These are phyloP conservation scores for Apamea epomidion DNA, from an alignment of 2,888 invertebrate genomes.

Conservation along the genomic window DNA sequence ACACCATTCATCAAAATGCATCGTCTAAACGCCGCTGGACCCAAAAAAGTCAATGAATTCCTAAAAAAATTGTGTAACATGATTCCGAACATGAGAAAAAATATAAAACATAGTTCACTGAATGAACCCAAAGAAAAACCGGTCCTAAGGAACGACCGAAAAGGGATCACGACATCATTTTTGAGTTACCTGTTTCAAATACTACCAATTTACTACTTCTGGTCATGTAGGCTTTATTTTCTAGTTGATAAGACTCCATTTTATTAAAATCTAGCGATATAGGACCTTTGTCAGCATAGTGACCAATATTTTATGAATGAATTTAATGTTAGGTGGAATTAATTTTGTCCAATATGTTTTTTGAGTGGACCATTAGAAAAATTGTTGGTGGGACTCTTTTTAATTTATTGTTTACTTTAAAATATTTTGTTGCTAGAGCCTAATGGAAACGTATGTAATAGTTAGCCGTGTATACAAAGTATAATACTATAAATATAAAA, in stretches of 20 bases:
- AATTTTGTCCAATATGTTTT: conserved; percentile 29
- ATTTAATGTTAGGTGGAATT: conserved; percentile 37
- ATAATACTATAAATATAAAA: too few relatives aligned
- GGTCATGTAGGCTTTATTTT: conserved; percentile 14
- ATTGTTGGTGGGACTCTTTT: not conserved
- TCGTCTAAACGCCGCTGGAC: conserved; percentile 13
- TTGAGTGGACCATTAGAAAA: conserved; percentile 4
- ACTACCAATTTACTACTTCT: conserved; percentile 22
- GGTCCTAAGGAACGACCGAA: conserved; percentile 64
- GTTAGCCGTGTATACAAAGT: not conserved
- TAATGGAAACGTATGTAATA: not conserved
- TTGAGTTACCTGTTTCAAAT: conserved; percentile 58
- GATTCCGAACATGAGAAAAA: conserved; percentile 48
- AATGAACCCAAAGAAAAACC: conserved; percentile 64
- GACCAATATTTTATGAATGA: conserved; percentile 64
- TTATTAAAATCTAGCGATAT: not conserved
- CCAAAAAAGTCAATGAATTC: conserved; percentile 40
- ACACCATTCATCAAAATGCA: conserved; percentile 26
- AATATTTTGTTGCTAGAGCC: not conserved
- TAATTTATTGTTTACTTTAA: not conserved
- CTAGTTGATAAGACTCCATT: conserved; percentile 10
- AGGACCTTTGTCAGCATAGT: conserved; percentile 6
- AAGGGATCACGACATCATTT: conserved; percentile 59
- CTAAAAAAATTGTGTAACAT: conserved; percentile 47
- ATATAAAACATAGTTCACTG: conserved; percentile 62